A percentile compares a stretch with the other conserved stretches of the same genome.
phyloP scores from a whole-genome alignment of 2,113 vertebrate species.

The Smithornis capensis region DNA sequence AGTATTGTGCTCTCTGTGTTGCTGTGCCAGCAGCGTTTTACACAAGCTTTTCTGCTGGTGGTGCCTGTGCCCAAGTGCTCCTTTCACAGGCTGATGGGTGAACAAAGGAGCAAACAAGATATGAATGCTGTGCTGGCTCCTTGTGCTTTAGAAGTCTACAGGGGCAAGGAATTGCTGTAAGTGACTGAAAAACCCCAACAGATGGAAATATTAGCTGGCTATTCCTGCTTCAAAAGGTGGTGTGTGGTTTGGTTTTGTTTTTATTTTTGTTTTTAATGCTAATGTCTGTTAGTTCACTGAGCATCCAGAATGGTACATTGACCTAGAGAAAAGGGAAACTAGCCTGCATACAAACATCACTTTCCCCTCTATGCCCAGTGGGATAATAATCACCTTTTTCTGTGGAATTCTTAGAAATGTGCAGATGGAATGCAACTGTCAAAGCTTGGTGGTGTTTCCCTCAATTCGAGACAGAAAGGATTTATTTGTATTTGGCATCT shows the following conservation, averaged over 20 bases:
- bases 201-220: constrained; percentile 9
- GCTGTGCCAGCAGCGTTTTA: constrained; percentile 18
- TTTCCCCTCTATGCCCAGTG: not conserved
- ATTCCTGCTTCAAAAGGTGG: not conserved
- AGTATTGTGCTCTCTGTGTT: constrained; percentile 6
- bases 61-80: constrained; percentile 58
- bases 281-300: not conserved
- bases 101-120: constrained; percentile 65
- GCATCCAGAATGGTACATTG: not conserved
- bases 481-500: not conserved
- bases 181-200: not conserved
- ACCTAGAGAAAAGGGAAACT: not conserved
- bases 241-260: not conserved
- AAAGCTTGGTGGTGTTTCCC: not conserved
- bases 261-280: not conserved
- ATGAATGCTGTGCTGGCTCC: constrained; percentile 27
- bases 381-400: not conserved
- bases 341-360: not conserved
- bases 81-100: constrained; percentile 61
- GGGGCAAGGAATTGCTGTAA: constrained; percentile 21
- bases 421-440: not conserved
- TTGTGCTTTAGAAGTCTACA: not conserved
- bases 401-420: not conserved
- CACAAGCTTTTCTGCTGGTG: constrained; percentile 18
- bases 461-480: not conserved